A percentile compares a stretch with the other conserved stretches of the same genome.
phyloP scores from a whole-genome alignment of 2,797 vertebrate species.

The Neosalanx taihuensis region DNA sequence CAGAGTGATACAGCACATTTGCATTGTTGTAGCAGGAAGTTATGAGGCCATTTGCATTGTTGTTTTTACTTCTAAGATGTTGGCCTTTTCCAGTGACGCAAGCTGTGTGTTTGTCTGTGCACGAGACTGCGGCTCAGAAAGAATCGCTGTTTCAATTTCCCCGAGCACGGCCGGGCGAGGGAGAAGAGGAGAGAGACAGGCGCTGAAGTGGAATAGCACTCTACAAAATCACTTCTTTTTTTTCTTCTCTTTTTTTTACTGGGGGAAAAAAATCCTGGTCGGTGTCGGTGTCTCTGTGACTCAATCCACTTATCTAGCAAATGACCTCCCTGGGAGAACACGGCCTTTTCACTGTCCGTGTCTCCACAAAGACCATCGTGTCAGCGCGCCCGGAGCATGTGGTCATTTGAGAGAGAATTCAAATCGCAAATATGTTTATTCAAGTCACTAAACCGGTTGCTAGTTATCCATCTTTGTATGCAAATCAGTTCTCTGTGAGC shows the following conservation, averaged over 20 bases:
- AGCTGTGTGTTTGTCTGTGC: conserved; percentile 30
- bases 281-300: conserved; percentile 56
- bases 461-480: too few species aligned
- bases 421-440: too few species aligned
- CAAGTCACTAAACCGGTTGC: too few species aligned
- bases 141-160: conserved; percentile 65
- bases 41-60: conserved; percentile 60
- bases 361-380: conserved; percentile 25
- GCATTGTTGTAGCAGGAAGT: conserved; percentile 62
- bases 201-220: conserved; percentile 35
- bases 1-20: conserved; percentile 62
- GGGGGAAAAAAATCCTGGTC: conserved; percentile 55
- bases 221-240: conserved; percentile 61
- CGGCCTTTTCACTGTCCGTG: conserved; percentile 29
- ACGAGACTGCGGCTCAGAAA: conserved; percentile 40
- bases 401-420: too few species aligned
- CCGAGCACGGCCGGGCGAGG: conserved; percentile 26
- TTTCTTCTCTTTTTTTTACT: too few species aligned
- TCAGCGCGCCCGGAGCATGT: not conserved
- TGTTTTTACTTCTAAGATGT: conserved; percentile 37
- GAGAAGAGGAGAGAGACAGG: not conserved
- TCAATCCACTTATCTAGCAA: conserved; percentile 60
- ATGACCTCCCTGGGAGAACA: conserved; percentile 42
- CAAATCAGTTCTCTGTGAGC: too few species aligned
- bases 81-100: too few species aligned